Conservation (phyloP, 2,888 invertebrate species). For the Cyclophora punctaria region DNA sequence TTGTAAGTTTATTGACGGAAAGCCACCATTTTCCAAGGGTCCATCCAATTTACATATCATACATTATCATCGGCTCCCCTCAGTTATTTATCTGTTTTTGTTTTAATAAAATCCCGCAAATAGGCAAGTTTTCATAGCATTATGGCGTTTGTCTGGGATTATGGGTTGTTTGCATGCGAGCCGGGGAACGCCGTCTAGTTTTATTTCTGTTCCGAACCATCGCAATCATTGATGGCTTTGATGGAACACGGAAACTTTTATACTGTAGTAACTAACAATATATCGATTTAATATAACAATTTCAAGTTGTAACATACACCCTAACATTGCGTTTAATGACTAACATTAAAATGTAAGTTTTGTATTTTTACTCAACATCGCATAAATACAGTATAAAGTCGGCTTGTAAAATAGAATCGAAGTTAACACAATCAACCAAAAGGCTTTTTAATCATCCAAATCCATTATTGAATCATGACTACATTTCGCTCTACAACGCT, state of each 20-base stretch:
- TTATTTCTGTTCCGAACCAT: slow-evolving; percentile 17
- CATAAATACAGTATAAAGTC: no score
- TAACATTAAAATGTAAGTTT: no score
- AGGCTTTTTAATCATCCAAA: no score
- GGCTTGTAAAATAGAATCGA: no score
- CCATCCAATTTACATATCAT: slow-evolving; percentile 41
- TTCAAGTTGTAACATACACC: no score
- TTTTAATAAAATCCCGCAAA: slow-evolving; percentile 56
- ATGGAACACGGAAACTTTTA: neutral
- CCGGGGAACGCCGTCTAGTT: slow-evolving; percentile 24
- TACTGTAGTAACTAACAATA: neutral
- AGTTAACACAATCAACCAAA: no score
- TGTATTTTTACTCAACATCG: no score
- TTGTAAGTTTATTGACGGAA: slow-evolving; percentile 7
- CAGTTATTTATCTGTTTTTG: slow-evolving; percentile 43
- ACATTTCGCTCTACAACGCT: no score
- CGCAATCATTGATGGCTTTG: slow-evolving; percentile 13
- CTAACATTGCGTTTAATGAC: no score
- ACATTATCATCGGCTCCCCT: slow-evolving; percentile 36
- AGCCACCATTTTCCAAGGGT: slow-evolving; percentile 22
- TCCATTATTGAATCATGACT: no score
- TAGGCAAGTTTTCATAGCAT: slow-evolving; percentile 59
- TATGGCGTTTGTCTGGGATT: slow-evolving; percentile 50
- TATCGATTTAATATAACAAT: no score
- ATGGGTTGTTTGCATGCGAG: slow-evolving; percentile 67